Conservation (phyloP, 1,140 invertebrate genomes). For the Drosophila sechellia region DNA sequence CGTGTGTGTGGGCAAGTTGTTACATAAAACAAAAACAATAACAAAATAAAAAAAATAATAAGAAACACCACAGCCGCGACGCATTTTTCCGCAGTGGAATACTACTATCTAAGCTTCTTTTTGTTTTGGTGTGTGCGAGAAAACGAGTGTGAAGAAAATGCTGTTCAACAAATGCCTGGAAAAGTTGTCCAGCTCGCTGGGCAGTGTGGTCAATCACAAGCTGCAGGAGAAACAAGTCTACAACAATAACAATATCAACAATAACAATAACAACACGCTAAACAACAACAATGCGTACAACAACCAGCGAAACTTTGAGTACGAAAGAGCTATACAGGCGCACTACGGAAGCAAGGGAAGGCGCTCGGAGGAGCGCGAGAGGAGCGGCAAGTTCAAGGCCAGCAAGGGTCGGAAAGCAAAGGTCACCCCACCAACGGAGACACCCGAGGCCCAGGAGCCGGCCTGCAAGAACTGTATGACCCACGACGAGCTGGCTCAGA, state of each 20-base stretch:
- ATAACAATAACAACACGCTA: conserved; percentile 32
- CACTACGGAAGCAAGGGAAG: conserved; percentile 48
- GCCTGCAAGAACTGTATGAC: conserved; percentile 61
- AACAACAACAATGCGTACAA: conserved; percentile 61
- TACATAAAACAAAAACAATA: conserved; percentile 47
- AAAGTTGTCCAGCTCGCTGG: conserved; percentile 75
- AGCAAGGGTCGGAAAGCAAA: conserved; percentile 53
- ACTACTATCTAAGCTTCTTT: conserved; percentile 21
- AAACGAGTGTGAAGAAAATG: conserved; percentile 57
- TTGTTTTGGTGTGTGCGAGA: conserved; percentile 13
- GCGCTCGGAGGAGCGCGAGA: conserved; percentile 8
- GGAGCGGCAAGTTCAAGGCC: conserved; percentile 29
- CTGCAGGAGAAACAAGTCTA: conserved; percentile 66
- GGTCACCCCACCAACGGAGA: conserved; percentile 8
- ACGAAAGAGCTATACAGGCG: conserved; percentile 66
- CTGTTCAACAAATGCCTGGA: conserved; percentile 80
- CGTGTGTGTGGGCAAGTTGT: conserved; percentile 42
- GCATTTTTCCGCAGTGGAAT: conserved; percentile 44
- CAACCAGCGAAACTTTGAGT: conserved; percentile 66
- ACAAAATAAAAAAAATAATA: conserved; percentile 13
- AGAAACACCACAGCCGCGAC: conserved; percentile 10
- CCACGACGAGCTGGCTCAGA: conserved; percentile 74
- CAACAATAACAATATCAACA: conserved; percentile 36
- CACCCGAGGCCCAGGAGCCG: background rate
- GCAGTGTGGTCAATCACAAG: conserved; percentile 75